Evolutionary conservation across 2,888 invertebrate genomes (phyloP), one percentile per base, ranked within the genome.

Genomic region (Acheta domesticus): DNA sequence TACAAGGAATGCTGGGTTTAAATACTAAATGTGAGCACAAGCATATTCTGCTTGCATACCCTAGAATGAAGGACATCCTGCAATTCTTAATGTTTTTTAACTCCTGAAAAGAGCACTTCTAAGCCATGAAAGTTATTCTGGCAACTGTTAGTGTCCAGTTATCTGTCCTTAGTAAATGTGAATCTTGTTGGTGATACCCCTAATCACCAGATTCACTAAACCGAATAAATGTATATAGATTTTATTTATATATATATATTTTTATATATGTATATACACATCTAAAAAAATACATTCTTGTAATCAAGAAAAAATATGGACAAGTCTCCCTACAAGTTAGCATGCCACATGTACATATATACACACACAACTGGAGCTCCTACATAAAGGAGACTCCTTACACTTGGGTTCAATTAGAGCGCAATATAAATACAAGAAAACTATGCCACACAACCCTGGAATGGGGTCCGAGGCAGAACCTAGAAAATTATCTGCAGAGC

Each of bases 251-350:
- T 78, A 79, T 74, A 79, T 79, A 49, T 78, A 62, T 80, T 48
- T 81, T 77, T 77, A 77, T 80, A 73, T 81, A 79, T 79, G 76
- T 81, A 81, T 78, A 74, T 81, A 82, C 80, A 82, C 80, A 82
- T 80, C 82, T 82, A 82, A 82, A 81, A 82, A 82, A 81, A 82
- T 80, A 82, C 80, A 81, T 79, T 81, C 80, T 82, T 77, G 78
- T 81, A 80, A 81, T 81, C 80, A 81, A 81, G 81, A 81, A 77
- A 80, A 81, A 81, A 81, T 80, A 81, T 79, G 79, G 80, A 80
- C 81, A 80, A 76, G 74, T 79, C 77, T 81, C 79, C 79, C 80
- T 82, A 81, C 77, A 80, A 80, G 77, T 80, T 80, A 79, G 62
- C 78, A 74, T 80, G 77, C 82, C 79, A 80, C 80, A 82, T 82